These are phyloP conservation scores for Rhaphigaster nebulosa DNA, from an alignment of 2,888 invertebrate genomes.

Conservation along the genomic window DNA sequence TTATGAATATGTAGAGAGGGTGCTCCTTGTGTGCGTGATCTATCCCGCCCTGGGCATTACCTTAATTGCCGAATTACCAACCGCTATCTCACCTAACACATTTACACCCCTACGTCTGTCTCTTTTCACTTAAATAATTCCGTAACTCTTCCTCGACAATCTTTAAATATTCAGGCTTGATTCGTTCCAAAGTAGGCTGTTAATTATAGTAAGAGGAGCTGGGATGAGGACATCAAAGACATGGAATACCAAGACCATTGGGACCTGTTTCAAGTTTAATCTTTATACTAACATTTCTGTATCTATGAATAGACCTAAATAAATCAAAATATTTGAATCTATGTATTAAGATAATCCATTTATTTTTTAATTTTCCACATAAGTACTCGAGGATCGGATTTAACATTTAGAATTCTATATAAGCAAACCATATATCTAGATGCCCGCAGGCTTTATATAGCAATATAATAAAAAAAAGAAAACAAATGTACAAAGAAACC, in stretches of 20 bases:
- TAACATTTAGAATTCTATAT: too few species aligned
- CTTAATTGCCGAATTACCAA: constrained; percentile 52
- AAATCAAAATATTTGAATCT: too few species aligned
- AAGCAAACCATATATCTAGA: too few species aligned
- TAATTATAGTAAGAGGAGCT: not conserved
- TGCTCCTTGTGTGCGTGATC: constrained; percentile 15
- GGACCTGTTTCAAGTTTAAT: not conserved
- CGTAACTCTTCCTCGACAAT: not conserved
- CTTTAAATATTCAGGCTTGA: not conserved
- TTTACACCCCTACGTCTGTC: not conserved
- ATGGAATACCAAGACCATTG: not conserved
- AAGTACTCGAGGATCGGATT: too few species aligned
- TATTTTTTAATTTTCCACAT: too few species aligned
- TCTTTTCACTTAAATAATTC: not conserved
- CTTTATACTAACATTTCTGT: not conserved
- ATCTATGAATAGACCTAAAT: not conserved
- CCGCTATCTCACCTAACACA: constrained; percentile 18
- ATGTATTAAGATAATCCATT: too few species aligned
- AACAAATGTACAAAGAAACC: too few species aligned
- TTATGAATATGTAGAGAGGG: constrained; percentile 36
- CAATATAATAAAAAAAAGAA: too few species aligned
- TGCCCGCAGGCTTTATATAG: too few species aligned
- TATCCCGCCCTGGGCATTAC: not conserved
- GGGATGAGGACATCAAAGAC: not conserved
- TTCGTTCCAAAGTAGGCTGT: not conserved